A percentile compares a stretch with the other conserved stretches of the same genome.
phyloP scores from a whole-genome alignment of 2,113 vertebrate genomes.

The Chaetops frenatus region DNA sequence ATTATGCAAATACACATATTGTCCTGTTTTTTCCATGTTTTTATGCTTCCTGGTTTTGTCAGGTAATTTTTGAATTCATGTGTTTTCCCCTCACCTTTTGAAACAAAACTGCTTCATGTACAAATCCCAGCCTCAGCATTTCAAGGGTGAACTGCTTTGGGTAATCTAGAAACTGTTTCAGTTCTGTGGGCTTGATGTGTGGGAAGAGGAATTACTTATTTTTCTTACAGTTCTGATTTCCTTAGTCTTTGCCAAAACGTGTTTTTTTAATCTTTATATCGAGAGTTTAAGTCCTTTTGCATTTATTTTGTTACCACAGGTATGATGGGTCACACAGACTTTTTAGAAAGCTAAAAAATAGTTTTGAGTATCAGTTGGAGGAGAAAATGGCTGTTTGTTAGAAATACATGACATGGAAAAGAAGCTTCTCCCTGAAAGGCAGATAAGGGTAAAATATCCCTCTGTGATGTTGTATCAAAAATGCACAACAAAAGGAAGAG shows the following conservation, averaged over 20 bases:
- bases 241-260: background rate
- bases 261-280: background rate
- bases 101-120: background rate
- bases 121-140: background rate
- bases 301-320: background rate
- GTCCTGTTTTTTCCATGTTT: background rate
- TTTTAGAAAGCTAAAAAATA: background rate
- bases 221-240: background rate
- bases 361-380: background rate
- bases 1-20: background rate
- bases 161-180: background rate
- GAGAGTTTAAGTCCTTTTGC: background rate
- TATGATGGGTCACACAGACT: background rate
- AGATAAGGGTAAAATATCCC: background rate
- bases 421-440: background rate
- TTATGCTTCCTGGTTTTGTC: background rate
- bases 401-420: background rate
- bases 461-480: background rate
- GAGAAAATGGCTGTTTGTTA: background rate
- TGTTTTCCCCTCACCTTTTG: background rate
- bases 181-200: background rate
- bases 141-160: background rate
- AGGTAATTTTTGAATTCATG: background rate
- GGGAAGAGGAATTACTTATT: slow-evolving; percentile 2
- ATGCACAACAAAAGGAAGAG: background rate